Evolutionary conservation across 2,797 vertebrate species (phyloP).

Genomic region (Eremophila alpestris): DNA sequence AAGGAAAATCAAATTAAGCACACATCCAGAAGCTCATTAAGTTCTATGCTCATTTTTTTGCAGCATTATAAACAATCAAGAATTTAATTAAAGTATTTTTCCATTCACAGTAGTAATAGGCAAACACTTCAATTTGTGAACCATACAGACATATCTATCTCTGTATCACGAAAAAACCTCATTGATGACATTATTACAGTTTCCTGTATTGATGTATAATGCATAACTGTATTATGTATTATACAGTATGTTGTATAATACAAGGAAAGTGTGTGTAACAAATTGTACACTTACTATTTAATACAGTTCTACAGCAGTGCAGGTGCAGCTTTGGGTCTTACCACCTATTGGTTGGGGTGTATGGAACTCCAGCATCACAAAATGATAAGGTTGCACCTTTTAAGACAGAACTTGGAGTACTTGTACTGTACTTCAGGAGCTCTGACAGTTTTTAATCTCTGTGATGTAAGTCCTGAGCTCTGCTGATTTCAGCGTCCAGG

Average conservation of each 20-base stretch:
- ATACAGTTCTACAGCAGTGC: neutral
- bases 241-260: neutral
- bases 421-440: constrained; percentile 30
- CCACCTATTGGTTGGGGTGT: neutral
- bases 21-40: neutral
- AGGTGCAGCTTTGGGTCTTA: neutral
- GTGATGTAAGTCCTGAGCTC: constrained; percentile 69
- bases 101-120: neutral
- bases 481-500: constrained; percentile 81
- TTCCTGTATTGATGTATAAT: neutral
- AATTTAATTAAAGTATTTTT: neutral
- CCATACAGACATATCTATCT: neutral
- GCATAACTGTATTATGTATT: neutral
- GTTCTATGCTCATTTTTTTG: neutral
- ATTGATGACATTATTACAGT: neutral
- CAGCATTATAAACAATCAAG: neutral
- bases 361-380: neutral
- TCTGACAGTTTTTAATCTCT: constrained; percentile 76
- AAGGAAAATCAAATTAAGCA: neutral
- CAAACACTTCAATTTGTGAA: neutral
- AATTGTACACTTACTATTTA: neutral
- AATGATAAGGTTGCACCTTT: neutral
- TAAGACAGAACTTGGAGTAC: neutral
- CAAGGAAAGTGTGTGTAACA: neutral
- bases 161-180: neutral